Conservation (phyloP, 2,888 invertebrate species). For the Himalopsyche kuldschensis region DNA sequence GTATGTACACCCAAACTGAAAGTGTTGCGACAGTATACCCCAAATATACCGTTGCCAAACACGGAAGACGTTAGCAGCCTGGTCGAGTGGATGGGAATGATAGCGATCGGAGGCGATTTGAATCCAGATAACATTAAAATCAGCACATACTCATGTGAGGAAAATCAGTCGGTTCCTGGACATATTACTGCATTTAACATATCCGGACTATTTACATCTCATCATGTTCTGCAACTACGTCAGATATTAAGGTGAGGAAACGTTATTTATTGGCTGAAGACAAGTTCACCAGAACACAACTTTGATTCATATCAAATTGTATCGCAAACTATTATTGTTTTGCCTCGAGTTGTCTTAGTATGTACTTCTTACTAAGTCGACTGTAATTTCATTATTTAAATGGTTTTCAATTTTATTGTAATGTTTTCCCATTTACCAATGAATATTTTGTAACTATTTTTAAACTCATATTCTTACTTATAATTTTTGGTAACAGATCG, state of each 20-base stretch:
- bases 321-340: no score
- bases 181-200: conserved; percentile 24
- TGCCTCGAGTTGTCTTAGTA: no score
- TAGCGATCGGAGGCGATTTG: conserved; percentile 45
- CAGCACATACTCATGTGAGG: conserved; percentile 3
- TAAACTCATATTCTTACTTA: no score
- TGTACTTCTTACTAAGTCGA: no score
- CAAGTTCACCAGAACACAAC: no score
- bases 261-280: not conserved
- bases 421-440: no score
- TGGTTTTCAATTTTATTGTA: no score
- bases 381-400: no score
- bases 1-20: conserved; percentile 50
- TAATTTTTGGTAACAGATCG: no score
- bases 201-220: conserved; percentile 20
- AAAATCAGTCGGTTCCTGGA: not conserved
- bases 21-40: conserved; percentile 46
- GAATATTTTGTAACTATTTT: no score
- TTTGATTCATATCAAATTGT: no score
- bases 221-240: conserved; percentile 3
- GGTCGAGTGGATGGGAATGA: conserved; percentile 61
- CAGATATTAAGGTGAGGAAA: conserved; percentile 9
- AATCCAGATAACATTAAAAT: conserved; percentile 8
- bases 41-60: conserved; percentile 48
- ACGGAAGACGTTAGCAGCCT: conserved; percentile 46